Base-by-base conservation (phyloP, 2,797 vertebrate genomes). In the Cryptoprocta ferox region DNA sequence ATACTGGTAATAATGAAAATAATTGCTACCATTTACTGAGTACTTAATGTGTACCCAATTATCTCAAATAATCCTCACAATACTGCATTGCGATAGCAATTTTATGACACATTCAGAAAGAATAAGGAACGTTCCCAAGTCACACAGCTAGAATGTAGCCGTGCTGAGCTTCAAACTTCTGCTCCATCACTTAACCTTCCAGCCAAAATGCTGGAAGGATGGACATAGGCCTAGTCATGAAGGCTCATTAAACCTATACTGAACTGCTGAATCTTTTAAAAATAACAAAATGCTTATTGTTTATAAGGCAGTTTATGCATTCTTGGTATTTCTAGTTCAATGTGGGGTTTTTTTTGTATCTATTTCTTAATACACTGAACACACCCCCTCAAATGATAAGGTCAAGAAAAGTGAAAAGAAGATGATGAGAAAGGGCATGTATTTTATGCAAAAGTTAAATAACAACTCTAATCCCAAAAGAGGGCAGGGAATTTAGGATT, bases 361-460 rank as follows among this genome's bases (percentile, higher is more conserved):
- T 90, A 50, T 5, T 63, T n/a, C 81, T 81, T 85, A 93, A 30
- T 28, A 90, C 9, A 53, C 21, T 66, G 76, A 94, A 82, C 13
- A 56, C 14, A 83, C 0, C 66, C 13, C 24, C 28, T 95, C 86
- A 96, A 87, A 85, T 53, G 50, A 37, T 76, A 89, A 94, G 19
- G n/a, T 2, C 32, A 89, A 93, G 42, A 94, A 95, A 89, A 93
- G 13, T 81, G 68, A 92, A 81, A 83, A 26, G 21, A 91, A 71
- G 53, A 89, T n/a, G 14, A 30, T 85, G 9, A 88, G 16, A 92
- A 90, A 89, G 15, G 18, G 1, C 56, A 3, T 68, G 4, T 32
- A 93, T 84, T 82, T 97, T 71, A 93, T 12, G 12, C 2, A 97
- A 89, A 97, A 95, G 76, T 30, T 94, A 76, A 68, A 35, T 71